Percentiles rank a stretch among this genome's conserved stretches.
These are phyloP conservation scores for Campylomormyrus tamandua DNA, from an alignment of 2,113 vertebrate species.

Conservation along the genomic window DNA sequence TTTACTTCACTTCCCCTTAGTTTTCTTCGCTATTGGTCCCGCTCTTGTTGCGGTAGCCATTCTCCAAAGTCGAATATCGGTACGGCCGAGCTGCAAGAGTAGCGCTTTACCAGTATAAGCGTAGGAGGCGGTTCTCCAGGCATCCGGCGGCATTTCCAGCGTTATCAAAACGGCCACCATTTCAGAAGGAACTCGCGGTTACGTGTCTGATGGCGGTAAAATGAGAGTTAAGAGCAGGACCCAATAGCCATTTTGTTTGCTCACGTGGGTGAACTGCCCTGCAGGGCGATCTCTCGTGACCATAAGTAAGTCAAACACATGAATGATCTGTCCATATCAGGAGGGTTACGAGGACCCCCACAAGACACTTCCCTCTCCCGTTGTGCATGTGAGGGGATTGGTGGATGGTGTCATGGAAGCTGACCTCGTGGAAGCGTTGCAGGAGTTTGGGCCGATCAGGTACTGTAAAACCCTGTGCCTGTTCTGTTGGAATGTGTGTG, in stretches of 20 bases:
- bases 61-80: neutral
- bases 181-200: neutral
- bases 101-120: neutral
- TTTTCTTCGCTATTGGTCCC: neutral
- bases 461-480: conserved; percentile 38
- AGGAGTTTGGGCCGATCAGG: conserved; percentile 91
- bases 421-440: conserved; percentile 84
- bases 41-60: neutral
- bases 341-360: conserved; percentile 87
- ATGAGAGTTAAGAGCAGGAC: neutral
- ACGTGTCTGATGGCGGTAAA: neutral
- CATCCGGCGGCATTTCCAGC: neutral
- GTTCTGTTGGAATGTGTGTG: neutral
- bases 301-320: neutral
- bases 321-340: conserved; percentile 40
- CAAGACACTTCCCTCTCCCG: conserved; percentile 84
- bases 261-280: neutral
- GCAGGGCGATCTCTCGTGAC: neutral
- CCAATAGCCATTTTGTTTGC: neutral
- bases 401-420: conserved; percentile 85
- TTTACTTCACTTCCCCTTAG: neutral
- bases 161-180: neutral
- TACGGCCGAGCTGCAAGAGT: neutral
- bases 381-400: conserved; percentile 86
- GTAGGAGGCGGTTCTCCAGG: neutral